Evolutionary conservation across 2,797 vertebrate species (phyloP), one percentile per base, ranked within the genome.

Genomic region (Myripristis murdjan): DNA sequence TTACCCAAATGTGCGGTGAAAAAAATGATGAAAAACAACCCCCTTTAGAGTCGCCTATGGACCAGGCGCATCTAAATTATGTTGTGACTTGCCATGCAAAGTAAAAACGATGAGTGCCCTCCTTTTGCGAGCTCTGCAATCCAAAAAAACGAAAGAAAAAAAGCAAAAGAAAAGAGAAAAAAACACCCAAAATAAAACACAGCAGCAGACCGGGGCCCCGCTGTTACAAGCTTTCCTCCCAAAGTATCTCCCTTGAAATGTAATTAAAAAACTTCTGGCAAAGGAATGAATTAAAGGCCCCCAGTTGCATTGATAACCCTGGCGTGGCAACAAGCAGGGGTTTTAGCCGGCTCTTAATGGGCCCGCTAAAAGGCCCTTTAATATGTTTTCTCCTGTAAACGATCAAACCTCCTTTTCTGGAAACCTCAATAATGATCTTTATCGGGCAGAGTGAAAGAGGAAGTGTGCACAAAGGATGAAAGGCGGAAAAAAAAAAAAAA

Each of bases 311-410:
- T 59, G 83, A 88, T 91, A 88, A 91, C 87, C 81, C 72, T 65
- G 55, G 75, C 31, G 28, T 72, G 64, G 76, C 83, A 81, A 79
- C 83, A 87, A 82, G 71, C 57, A 15, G 64, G 55, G 73, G 64
- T 54, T 79, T 84, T 58, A 88, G 79, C 69, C 55, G 69, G 61
- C 58, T 74, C 70, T 66, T 89, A 90, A 90, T 84, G 71, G 80
- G 67, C 63, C 63, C 1, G 24, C 78, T 86, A 75, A 90, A 88
- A 88, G 72, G 64, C 65, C 48, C 70, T 84, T 84, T 89, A 92
- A 92, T 92, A 75, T 85, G 75, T 91, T 92, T 91, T 87, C 88
- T 78, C 66, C 83, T 83, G 82, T 85, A 91, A 92, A 85, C 81
- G 84, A 92, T 91, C 87, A 89, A 79, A 91, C 85, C 86, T 90